Conservation (phyloP, 2,113 vertebrate genomes). For the Ophthalmolycus amberensis region DNA sequence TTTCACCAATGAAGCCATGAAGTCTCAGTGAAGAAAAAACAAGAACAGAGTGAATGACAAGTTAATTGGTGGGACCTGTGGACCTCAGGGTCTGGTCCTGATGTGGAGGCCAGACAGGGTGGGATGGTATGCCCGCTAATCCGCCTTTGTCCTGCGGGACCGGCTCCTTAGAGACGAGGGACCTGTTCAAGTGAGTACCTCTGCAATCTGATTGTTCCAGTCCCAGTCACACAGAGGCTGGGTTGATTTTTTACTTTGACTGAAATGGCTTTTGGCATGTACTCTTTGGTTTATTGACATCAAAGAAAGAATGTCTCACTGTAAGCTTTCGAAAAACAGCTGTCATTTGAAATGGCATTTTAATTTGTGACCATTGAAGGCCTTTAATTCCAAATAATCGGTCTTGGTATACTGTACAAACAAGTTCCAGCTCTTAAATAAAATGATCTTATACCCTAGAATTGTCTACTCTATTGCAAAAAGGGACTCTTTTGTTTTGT, state of each 20-base stretch:
- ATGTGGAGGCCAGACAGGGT: conserved; percentile 75
- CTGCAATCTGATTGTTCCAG: conserved; percentile 72
- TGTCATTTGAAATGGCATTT: conserved; percentile 47
- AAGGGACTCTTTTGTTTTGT: conserved; percentile 18
- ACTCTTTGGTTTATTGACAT: conserved; percentile 40
- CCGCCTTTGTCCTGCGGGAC: conserved; percentile 73
- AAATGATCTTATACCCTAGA: neutral
- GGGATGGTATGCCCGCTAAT: conserved; percentile 80
- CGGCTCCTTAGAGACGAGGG: conserved; percentile 68
- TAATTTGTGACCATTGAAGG: conserved; percentile 44
- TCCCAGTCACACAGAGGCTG: conserved; percentile 55
- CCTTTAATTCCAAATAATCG: conserved; percentile 38
- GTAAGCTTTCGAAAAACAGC: conserved; percentile 20
- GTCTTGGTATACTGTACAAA: conserved; percentile 29
- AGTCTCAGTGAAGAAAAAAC: conserved; percentile 64
- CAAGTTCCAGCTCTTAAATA: conserved; percentile 2
- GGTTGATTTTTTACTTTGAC: conserved; percentile 52
- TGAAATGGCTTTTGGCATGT: conserved; percentile 43
- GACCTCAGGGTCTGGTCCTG: conserved; percentile 73
- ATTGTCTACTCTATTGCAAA: neutral
- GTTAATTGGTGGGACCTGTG: conserved; percentile 81
- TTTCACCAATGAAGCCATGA: conserved; percentile 74
- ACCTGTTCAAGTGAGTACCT: conserved; percentile 65
- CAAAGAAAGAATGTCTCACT: conserved; percentile 43
- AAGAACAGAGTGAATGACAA: conserved; percentile 81